Base-by-base conservation (phyloP, 1,140 invertebrate genomes). In the Lordiphosa clarofinis region DNA sequence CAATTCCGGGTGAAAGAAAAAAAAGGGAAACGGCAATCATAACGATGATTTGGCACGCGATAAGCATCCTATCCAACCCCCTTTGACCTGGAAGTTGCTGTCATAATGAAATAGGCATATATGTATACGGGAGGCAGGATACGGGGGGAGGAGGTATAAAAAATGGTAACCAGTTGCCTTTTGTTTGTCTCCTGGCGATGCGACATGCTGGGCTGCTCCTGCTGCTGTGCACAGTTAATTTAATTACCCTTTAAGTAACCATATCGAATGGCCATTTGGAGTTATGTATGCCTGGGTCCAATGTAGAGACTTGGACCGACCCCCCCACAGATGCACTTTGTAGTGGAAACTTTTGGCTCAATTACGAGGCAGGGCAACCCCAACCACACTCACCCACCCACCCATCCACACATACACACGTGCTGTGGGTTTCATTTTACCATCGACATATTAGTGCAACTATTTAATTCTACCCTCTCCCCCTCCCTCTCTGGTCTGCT, bases 201-300 rank as follows among this genome's bases (percentile, higher is more conserved):
- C 21, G 21, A 4, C 72, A 63, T 37, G 65, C 58, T 63, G 75
- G 44, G 21, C 40, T 39, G 54, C 21, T 56, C 40, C 49, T 67
- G 43, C 38, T 50, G 64, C 64, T 68, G 64, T 66, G 63, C 61
- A 49, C 72, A 75, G 54, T 84, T 87, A 87, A 87, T 87, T 87
- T 87, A 87, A 87, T 87, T 87, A 87, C 84, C 76, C 66, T 84
- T 87, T 87, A 84, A 87, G 84, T 84, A 87, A 87, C 84, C 84
- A 71, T 76, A 87, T 87, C 84, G 76, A 87, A 87, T 87, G 71
- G 59, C 72, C 78, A 76, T 65, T 76, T 71, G 48, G 68, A 76
- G 73, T 66, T n/a, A n/a, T n/a, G n/a, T 84, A 64, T 68, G 59
- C 37, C 56, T 52, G 15, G 36, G n/a, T 49, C 21, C 5, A 5